These are phyloP conservation scores for Sebastes minor DNA, from an alignment of 2,797 vertebrate genomes.

Conservation along the genomic window DNA sequence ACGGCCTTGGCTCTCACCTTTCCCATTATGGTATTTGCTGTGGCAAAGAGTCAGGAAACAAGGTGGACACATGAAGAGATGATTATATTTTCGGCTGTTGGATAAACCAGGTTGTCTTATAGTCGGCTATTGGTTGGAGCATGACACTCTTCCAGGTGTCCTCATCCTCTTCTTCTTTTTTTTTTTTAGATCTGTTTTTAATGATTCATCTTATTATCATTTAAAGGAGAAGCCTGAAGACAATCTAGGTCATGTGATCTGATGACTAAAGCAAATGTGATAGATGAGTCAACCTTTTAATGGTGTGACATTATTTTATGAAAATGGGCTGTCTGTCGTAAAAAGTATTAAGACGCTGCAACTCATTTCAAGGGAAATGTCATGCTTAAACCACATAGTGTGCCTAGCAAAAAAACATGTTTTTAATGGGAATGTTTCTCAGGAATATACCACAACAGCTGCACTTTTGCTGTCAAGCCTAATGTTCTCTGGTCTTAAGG, in stretches of 20 bases:
- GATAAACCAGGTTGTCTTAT: background rate
- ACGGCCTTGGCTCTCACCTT: constrained; percentile 5
- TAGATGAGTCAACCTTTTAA: background rate
- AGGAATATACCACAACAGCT: background rate
- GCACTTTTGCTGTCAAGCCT: background rate
- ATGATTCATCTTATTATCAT: background rate
- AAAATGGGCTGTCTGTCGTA: background rate
- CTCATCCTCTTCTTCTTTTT: too few species aligned
- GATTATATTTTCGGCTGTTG: background rate
- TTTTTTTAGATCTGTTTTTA: background rate
- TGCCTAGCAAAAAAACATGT: background rate
- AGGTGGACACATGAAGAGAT: background rate
- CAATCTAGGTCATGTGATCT: constrained; percentile 19
- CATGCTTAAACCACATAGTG: background rate
- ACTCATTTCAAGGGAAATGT: background rate
- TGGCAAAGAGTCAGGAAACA: background rate
- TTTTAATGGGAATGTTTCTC: background rate
- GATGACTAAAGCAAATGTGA: background rate
- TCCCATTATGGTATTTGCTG: constrained; percentile 28
- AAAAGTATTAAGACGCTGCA: background rate
- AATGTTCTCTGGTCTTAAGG: background rate
- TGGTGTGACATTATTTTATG: background rate
- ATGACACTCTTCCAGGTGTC: background rate
- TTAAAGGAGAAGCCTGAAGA: background rate
- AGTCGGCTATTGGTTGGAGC: background rate